Conservation (phyloP, 2,888 invertebrate species). For the Carabus problematicus region DNA sequence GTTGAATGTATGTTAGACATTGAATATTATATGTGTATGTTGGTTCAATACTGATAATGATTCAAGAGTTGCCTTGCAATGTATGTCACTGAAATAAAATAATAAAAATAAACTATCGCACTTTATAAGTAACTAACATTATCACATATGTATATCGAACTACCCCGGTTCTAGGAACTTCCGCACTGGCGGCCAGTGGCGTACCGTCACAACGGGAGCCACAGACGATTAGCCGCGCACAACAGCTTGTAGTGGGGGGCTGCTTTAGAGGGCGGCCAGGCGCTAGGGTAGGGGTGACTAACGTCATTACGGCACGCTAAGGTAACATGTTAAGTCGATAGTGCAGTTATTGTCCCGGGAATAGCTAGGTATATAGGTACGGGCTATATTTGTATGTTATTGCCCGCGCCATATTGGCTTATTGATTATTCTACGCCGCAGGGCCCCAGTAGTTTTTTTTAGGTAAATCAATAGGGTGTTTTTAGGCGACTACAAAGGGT, state of each 20-base stretch:
- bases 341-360: constrained; percentile 35
- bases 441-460: constrained; percentile 3
- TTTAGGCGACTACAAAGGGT: no score
- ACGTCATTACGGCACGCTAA: constrained; percentile 44
- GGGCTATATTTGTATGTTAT: constrained; percentile 16
- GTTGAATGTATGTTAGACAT: no score
- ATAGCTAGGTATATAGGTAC: constrained; percentile 30
- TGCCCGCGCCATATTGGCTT: constrained; percentile 8
- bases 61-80: no score
- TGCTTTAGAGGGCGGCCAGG: background rate
- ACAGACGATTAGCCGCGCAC: no score
- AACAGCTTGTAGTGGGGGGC: background rate
- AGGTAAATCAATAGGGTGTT: no score
- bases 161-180: no score
- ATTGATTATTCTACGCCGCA: constrained; percentile 27
- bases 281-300: constrained; percentile 21
- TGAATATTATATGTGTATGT: no score
- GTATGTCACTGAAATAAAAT: no score
- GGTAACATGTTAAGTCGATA: constrained; percentile 35
- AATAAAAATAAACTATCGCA: no score
- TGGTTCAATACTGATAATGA: no score
- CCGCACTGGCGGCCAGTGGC: constrained; percentile 21
- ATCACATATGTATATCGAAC: no score
- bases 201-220: constrained; percentile 27
- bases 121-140: no score